Conservation (phyloP, 1,140 invertebrate species). For the Gryon sp. region DNA sequence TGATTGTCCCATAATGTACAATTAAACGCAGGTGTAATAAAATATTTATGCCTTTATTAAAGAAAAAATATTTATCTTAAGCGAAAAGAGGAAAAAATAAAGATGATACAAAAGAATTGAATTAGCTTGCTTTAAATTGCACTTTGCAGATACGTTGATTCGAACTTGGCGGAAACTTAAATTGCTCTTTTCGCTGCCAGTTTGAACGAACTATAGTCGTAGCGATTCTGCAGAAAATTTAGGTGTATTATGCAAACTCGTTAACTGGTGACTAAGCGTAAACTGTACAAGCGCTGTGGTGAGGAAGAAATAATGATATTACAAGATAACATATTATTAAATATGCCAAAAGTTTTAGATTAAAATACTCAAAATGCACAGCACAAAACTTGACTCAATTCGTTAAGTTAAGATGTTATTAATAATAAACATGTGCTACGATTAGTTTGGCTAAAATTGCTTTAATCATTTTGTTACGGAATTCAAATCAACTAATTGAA, state of each 20-base stretch:
- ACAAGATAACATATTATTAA: conserved; percentile 56
- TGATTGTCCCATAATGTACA: no score
- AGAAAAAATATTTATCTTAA: no score
- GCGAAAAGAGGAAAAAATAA: no score
- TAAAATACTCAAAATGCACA: conserved; percentile 26
- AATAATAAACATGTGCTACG: conserved; percentile 36
- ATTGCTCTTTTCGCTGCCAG: conserved; percentile 51
- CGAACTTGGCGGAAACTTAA: conserved; percentile 60
- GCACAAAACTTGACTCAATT: conserved; percentile 39
- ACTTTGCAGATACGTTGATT: conserved; percentile 58
- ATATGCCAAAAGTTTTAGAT: conserved; percentile 58
- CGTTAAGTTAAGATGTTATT: conserved; percentile 29
- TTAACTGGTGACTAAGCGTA: conserved; percentile 59
- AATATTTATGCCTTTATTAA: no score
- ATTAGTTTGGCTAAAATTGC: conserved; percentile 3
- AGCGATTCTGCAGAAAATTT: conserved; percentile 59
- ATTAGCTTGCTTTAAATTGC: conserved; percentile 54
- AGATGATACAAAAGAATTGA: conserved; percentile 45
- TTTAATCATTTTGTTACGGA: no score
- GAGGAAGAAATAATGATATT: conserved; percentile 60
- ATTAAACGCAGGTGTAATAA: no score
- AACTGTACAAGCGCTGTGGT: conserved; percentile 47
- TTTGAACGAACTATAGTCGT: conserved; percentile 36
- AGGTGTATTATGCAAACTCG: conserved; percentile 61
- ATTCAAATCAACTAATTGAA: no score